Conservation (phyloP, 2,113 vertebrate genomes). For the Sus scrofa region T2T-Sscrofa CM000812.6:162053001-162053500, state of each 20-base stretch:
- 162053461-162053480: constrained; percentile 69
- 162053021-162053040: neutral
- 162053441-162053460: constrained; percentile 52
- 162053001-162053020: constrained; percentile 25
- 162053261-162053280: constrained; percentile 16
- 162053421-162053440: constrained; percentile 67
- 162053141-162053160: neutral
- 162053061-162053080: accelerated
- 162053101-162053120: neutral
- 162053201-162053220: neutral
- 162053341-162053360: constrained; percentile 72
- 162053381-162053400: constrained; percentile 51
- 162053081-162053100: accelerated
- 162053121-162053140: neutral
- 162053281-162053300: constrained; percentile 13
- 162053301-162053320: constrained; percentile 51
- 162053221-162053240: constrained; percentile 21
- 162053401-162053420: constrained; percentile 67
- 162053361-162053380: constrained; percentile 70
- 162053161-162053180: constrained; percentile 5
- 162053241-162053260: constrained; percentile 15
- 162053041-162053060: neutral
- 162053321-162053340: constrained; percentile 61
- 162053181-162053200: neutral
- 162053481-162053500: constrained; percentile 70